Percentiles rank a stretch among this genome's conserved stretches.
Evolutionary conservation across 2,888 invertebrate genomes (phyloP).

Genomic region (Epinotia nisella): DNA sequence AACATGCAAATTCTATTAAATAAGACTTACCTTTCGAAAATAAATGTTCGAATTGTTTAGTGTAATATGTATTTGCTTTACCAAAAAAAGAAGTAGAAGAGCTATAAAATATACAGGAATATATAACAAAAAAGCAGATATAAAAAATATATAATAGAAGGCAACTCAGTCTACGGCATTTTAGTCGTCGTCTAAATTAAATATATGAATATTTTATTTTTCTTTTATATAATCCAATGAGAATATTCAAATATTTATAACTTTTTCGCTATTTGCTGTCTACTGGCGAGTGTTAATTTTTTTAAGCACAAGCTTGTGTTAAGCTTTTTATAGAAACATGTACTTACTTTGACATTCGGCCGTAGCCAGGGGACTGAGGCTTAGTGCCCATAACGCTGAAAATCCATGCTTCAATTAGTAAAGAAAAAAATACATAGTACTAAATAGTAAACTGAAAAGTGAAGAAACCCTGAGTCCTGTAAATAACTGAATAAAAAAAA

Average conservation of each 20-base stretch:
- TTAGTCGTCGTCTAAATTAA: slow-evolving; percentile 39
- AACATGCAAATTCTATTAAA: slow-evolving; percentile 24
- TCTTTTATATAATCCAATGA: slow-evolving; percentile 27
- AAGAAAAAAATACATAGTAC: slow-evolving; percentile 60
- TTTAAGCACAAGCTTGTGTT: slow-evolving; percentile 43
- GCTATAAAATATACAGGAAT: slow-evolving; percentile 34
- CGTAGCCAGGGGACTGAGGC: slow-evolving; percentile 80
- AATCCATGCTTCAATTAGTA: slow-evolving; percentile 83
- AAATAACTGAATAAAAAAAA: slow-evolving; percentile 72
- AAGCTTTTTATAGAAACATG: slow-evolving; percentile 51
- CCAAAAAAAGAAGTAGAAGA: slow-evolving; percentile 22
- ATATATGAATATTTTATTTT: slow-evolving; percentile 49
- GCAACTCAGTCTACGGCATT: slow-evolving; percentile 67
- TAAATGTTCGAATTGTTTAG: slow-evolving; percentile 31
- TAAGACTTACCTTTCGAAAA: slow-evolving; percentile 38
- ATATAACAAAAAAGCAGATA: slow-evolving; percentile 40
- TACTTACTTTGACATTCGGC: slow-evolving; percentile 85
- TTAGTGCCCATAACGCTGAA: slow-evolving; percentile 84
- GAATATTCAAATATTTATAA: slow-evolving; percentile 54
- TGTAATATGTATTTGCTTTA: slow-evolving; percentile 32
- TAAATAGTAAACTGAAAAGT: slow-evolving; percentile 63
- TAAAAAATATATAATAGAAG: slow-evolving; percentile 24
- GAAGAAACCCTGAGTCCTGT: slow-evolving; percentile 63
- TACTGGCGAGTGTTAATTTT: slow-evolving; percentile 40
- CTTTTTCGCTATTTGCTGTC: slow-evolving; percentile 41